phyloP scores from a whole-genome alignment of 2,113 vertebrate species.

The Fulica atra region DNA sequence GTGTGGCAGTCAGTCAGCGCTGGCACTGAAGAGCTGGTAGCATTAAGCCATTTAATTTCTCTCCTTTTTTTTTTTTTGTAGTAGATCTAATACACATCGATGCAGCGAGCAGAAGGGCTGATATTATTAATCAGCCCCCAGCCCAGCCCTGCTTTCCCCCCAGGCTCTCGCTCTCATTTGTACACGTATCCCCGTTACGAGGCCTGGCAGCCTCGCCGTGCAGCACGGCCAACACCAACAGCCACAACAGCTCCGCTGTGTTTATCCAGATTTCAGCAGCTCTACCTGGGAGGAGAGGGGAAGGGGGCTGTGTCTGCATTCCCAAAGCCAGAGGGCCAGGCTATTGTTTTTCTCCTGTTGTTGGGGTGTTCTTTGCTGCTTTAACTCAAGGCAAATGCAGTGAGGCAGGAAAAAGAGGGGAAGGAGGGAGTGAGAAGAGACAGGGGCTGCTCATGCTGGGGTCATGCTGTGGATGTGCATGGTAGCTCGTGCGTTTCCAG shows the following conservation, averaged over 20 bases:
- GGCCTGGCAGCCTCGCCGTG: conserved; percentile 58
- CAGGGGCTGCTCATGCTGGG: accelerated
- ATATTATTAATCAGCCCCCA: conserved; percentile 33
- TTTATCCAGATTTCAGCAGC: conserved; percentile 74
- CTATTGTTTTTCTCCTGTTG: conserved; percentile 32
- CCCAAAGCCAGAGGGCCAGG: not conserved
- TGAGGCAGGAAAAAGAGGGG: not conserved
- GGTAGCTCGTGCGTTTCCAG: not conserved
- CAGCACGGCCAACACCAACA: conserved; percentile 76
- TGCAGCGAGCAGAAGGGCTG: conserved; percentile 16
- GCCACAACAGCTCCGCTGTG: conserved; percentile 61
- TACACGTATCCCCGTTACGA: conserved; percentile 75
- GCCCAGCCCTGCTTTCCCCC: conserved; percentile 9
- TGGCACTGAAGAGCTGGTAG: not conserved
- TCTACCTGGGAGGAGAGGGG: conserved; percentile 69
- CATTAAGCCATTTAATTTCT: conserved; percentile 21
- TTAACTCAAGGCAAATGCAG: not conserved
- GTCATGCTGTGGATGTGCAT: accelerated
- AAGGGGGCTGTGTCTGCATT: conserved; percentile 43
- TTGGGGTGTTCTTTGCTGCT: conserved; percentile 13
- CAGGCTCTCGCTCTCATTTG: conserved; percentile 53
- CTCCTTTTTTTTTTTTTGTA: not conserved
- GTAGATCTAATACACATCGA: not conserved
- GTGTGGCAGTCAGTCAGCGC: not conserved
- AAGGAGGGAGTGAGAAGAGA: not conserved